Evolutionary conservation across 2,888 invertebrate genomes (phyloP).

Genomic region (Cerastis rubricosa): DNA sequence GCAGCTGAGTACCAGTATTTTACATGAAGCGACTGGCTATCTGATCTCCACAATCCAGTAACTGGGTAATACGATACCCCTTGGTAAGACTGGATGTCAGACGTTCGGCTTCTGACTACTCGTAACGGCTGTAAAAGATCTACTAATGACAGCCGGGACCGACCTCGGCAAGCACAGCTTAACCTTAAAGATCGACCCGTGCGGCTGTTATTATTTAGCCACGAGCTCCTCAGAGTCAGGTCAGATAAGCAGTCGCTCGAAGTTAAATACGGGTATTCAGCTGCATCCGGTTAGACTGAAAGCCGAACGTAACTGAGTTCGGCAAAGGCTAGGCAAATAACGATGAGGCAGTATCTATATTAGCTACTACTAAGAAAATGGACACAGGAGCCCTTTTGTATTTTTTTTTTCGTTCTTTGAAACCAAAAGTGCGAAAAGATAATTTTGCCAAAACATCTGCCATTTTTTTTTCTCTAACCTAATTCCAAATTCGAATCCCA

Average conservation of each 20-base stretch:
- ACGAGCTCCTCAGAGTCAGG: no score
- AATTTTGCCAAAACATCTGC: conserved; percentile 47
- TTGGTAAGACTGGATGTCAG: no score
- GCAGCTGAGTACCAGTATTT: no score
- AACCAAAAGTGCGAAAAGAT: conserved; percentile 14
- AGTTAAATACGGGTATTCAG: neutral
- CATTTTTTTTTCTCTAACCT: conserved; percentile 49
- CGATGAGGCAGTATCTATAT: neutral
- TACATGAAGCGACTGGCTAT: no score
- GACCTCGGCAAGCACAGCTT: no score
- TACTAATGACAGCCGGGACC: no score
- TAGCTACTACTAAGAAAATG: neutral
- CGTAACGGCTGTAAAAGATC: no score
- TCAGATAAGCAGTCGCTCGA: neutral
- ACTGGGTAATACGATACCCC: no score
- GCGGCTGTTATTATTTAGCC: no score
- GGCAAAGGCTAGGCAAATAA: neutral
- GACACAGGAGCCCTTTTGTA: conserved; percentile 19
- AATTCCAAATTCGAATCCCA: conserved; percentile 63
- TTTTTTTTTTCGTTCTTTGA: conserved; percentile 2
- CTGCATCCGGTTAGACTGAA: neutral
- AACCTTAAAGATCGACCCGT: no score
- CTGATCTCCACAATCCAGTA: no score
- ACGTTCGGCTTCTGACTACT: no score
- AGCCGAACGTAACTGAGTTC: neutral